Conservation (phyloP, 2,797 vertebrate genomes). For the Macroramphosus scolopax region DNA sequence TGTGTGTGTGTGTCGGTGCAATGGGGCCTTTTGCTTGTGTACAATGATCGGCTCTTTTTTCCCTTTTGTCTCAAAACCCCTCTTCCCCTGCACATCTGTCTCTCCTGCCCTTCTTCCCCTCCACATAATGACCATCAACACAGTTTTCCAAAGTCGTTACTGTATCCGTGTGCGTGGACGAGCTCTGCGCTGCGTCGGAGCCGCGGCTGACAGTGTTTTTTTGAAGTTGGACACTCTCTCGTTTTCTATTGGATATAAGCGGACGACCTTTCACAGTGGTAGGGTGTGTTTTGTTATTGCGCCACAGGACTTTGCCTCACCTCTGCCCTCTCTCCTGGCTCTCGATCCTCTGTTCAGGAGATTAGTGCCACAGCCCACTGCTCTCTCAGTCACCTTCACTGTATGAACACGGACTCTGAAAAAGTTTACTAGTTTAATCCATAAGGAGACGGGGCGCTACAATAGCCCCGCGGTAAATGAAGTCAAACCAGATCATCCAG, state of each 20-base stretch:
- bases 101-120: conserved; percentile 5
- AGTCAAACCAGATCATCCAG: conserved; percentile 44
- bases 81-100: conserved; percentile 19
- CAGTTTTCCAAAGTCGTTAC: conserved; percentile 17
- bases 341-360: conserved; percentile 50
- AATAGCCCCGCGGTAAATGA: conserved; percentile 30
- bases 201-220: no score
- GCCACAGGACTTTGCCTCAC: conserved; percentile 75
- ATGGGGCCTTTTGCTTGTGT: conserved; percentile 38
- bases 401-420: conserved; percentile 32
- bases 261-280: conserved; percentile 61
- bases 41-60: conserved; percentile 37
- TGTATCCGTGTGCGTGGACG: no score
- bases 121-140: conserved; percentile 1
- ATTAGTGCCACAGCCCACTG: conserved; percentile 61
- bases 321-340: conserved; percentile 63
- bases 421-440: conserved; percentile 54
- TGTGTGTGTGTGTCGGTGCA: conserved; percentile 14
- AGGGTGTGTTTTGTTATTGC: conserved; percentile 75
- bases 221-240: conserved; percentile 21
- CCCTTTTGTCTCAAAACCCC: conserved; percentile 19
- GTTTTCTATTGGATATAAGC: conserved; percentile 49
- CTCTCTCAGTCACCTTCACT: conserved; percentile 48
- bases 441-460: conserved; percentile 18
- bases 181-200: no score